A percentile compares a stretch with the other conserved stretches of the same genome.
Evolutionary conservation across 2,888 invertebrate species (phyloP).

Genomic region (Chrysolina oricalcia): DNA sequence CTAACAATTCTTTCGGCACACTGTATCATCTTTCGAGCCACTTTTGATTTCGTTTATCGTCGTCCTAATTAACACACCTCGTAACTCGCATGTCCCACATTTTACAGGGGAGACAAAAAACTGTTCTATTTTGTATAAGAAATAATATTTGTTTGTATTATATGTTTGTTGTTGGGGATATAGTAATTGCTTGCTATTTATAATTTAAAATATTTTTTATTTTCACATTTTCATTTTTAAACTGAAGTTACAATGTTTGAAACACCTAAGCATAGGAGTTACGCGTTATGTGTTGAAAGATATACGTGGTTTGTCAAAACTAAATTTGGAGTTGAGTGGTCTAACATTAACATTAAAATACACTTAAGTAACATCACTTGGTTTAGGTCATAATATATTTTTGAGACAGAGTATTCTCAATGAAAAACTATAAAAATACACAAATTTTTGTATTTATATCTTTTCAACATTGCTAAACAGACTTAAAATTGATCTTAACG

Average conservation of each 20-base stretch:
- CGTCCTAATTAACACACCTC: slow-evolving; percentile 22
- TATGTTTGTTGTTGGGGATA: slow-evolving; percentile 2
- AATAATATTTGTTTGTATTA: background rate
- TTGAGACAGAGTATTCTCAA: background rate
- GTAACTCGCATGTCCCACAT: slow-evolving; percentile 25
- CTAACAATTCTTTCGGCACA: no score
- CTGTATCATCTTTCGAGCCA: no score
- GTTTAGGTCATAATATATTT: slow-evolving; percentile 1
- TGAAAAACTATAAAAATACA: slow-evolving; percentile 20
- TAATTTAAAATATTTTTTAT: slow-evolving; percentile 6
- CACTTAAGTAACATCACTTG: background rate
- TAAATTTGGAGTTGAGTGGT: slow-evolving; percentile 25
- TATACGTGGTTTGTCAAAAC: slow-evolving; percentile 23
- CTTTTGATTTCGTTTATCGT: no score
- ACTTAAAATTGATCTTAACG: background rate
- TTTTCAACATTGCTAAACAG: background rate
- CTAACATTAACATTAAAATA: slow-evolving; percentile 1
- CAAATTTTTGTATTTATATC: background rate
- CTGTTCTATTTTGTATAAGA: slow-evolving; percentile 16
- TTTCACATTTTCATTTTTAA: slow-evolving; percentile 16
- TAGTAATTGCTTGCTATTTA: background rate
- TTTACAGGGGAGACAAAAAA: slow-evolving; percentile 23
- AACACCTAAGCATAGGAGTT: slow-evolving; percentile 21
- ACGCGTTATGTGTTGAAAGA: slow-evolving; percentile 14
- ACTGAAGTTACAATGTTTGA: slow-evolving; percentile 26